Conservation (phyloP, 1,140 invertebrate species). For the Brachystomella parvula region DNA sequence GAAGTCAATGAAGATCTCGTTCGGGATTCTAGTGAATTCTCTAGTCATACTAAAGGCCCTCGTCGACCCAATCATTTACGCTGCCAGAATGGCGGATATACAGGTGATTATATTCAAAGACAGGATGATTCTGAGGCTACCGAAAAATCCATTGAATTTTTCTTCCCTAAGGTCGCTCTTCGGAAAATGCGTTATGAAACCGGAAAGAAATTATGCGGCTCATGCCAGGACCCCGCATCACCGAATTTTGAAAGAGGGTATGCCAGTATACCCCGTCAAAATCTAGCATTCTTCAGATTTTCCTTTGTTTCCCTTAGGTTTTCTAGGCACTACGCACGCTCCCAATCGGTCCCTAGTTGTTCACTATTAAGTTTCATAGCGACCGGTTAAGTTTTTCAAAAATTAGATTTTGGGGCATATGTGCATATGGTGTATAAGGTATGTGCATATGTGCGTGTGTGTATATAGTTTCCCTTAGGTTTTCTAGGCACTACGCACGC, state of each 20-base stretch:
- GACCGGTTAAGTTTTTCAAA: not conserved
- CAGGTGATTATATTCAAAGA: constrained; percentile 43
- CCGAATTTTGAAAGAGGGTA: constrained; percentile 4
- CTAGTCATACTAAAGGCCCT: constrained; percentile 57
- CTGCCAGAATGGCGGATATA: constrained; percentile 57
- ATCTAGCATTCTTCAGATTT: not conserved
- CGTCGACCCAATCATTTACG: constrained; percentile 62
- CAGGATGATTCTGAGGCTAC: not conserved
- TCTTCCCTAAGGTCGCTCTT: constrained; percentile 20
- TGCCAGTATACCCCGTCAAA: not conserved
- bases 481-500: not conserved
- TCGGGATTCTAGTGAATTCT: constrained; percentile 41
- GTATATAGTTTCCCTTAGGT: not conserved
- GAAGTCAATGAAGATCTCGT: constrained; percentile 14
- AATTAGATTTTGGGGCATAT: no score
- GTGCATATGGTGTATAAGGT: no score
- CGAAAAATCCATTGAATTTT: not conserved
- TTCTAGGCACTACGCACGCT: not conserved
- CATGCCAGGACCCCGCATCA: constrained; percentile 13
- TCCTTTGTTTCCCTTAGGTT: not conserved
- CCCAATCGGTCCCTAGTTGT: not conserved
- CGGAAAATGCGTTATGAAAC: constrained; percentile 32
- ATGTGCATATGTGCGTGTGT: no score
- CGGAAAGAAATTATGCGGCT: constrained; percentile 11
- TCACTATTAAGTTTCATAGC: no score